Conservation (phyloP, 1,140 invertebrate species). For the Notospermus geniculatus region DNA sequence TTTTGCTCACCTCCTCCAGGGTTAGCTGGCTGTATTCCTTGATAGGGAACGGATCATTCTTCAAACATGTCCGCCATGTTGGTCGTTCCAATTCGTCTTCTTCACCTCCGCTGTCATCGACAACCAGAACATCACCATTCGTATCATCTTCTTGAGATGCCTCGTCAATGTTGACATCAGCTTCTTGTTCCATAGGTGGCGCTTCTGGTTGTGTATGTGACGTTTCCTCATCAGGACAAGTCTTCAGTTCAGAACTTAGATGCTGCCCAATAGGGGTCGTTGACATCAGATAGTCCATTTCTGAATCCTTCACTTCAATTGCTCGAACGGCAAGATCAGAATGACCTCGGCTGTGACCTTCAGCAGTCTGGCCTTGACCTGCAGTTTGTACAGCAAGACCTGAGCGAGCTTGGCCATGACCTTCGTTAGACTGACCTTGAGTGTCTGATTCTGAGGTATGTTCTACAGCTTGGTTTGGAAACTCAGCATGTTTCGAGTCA, state of each 20-base stretch:
- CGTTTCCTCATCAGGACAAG: neutral
- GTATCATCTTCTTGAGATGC: conserved; percentile 20
- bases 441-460: too few relatives aligned
- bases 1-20: conserved; percentile 44
- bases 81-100: conserved; percentile 8
- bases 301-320: too few relatives aligned
- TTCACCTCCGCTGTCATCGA: conserved; percentile 23
- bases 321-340: too few relatives aligned
- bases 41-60: conserved; percentile 33
- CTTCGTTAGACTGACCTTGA: too few relatives aligned
- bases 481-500: too few relatives aligned
- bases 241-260: neutral
- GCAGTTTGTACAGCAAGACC: too few relatives aligned
- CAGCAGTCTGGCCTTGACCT: too few relatives aligned
- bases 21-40: conserved; percentile 37
- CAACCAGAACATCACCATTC: conserved; percentile 28
- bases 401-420: too few relatives aligned
- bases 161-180: neutral
- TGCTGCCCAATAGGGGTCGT: neutral
- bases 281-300: too few relatives aligned
- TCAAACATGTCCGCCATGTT: conserved; percentile 34
- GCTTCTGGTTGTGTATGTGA: neutral
- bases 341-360: too few relatives aligned
- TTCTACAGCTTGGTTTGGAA: too few relatives aligned
- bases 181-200: neutral